Evolutionary conservation across 2,113 vertebrate genomes (phyloP), one percentile per base, ranked within the genome.

Genomic region (Silurus glanis): DNA sequence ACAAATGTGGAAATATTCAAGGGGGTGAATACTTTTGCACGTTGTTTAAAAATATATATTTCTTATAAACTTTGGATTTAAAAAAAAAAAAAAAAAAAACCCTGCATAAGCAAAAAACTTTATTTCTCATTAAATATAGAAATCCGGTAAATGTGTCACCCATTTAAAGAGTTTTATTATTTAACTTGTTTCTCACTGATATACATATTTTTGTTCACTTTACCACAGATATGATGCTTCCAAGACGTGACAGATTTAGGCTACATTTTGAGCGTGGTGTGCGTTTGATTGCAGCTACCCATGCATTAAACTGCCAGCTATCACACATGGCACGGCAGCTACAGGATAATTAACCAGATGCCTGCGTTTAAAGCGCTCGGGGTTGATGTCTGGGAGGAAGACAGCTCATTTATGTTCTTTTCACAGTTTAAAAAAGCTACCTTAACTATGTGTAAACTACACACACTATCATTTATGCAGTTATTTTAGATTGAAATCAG

Each of bases 311-410:
- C 47, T 75, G 72, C 21, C 47, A 53, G 45, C 47, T 51, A 51
- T 75, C 72, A n/a, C 72, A 51, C 47, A 75, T n/a, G 45, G 19
- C 21, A 75, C 53, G 4, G 49, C 21, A 12, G 49, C 21, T 76
- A 14, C 74, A 55, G 49, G 74, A 76, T 76, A 76, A 76, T 76
- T 12, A 76, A 76, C 49, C 74, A 76, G 74, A 75, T 53, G 72
- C 21, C 47, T 74, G 45, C 45, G 23, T 75, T 76, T 76, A 76
- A 53, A 76, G 49, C 74, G 25, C 49, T n/a, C 49, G 14, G 23
- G 7, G 21, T 47, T 72, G 69, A 47, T 72, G 17, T 72, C 16
- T 16, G 16, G n/a, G 25, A 37, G 12, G 23, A 76, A 76, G 49
- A 76, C 74, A 7, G 23, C 49, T 53, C 19, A 76, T 76, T 76